These are phyloP conservation scores for Hartigia nigra DNA, from an alignment of 2,888 invertebrate species.

Conservation along the genomic window DNA sequence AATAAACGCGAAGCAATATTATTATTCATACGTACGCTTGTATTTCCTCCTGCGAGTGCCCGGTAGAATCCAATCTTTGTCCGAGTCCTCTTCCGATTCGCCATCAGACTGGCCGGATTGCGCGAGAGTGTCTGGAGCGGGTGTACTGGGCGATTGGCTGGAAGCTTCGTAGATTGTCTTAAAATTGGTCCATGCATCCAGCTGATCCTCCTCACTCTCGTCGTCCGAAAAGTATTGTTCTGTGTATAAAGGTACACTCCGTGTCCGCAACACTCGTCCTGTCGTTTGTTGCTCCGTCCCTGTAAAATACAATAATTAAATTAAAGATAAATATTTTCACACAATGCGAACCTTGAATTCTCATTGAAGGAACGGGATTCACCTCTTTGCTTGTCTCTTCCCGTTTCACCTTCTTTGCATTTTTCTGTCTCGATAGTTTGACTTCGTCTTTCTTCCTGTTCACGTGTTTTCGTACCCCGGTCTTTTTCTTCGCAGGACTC, in stretches of 20 bases:
- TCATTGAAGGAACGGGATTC: neutral
- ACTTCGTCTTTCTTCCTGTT: constrained; percentile 11
- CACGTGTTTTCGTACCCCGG: constrained; percentile 14
- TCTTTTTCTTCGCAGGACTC: constrained; percentile 10
- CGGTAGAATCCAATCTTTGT: constrained; percentile 62
- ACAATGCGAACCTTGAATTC: neutral
- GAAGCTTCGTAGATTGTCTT: constrained; percentile 50
- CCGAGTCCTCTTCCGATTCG: constrained; percentile 55
- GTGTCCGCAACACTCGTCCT: constrained; percentile 55
- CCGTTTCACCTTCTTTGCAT: constrained; percentile 27
- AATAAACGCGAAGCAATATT: neutral
- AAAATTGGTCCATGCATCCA: constrained; percentile 57
- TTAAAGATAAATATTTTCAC: neutral
- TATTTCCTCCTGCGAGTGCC: constrained; percentile 59
- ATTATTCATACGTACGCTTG: constrained; percentile 55
- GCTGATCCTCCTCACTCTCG: constrained; percentile 51
- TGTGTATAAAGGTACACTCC: constrained; percentile 60
- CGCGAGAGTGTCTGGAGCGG: constrained; percentile 39
- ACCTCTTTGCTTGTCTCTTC: constrained; percentile 8
- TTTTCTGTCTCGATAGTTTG: neutral
- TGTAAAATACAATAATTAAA: constrained; percentile 17
- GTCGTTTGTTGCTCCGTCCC: constrained; percentile 35
- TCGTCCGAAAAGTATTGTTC: constrained; percentile 59
- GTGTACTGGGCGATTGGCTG: constrained; percentile 43
- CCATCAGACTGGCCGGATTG: constrained; percentile 41